Evolutionary conservation across 2,888 invertebrate species (phyloP).

Genomic region (Plagodis dolabraria): DNA sequence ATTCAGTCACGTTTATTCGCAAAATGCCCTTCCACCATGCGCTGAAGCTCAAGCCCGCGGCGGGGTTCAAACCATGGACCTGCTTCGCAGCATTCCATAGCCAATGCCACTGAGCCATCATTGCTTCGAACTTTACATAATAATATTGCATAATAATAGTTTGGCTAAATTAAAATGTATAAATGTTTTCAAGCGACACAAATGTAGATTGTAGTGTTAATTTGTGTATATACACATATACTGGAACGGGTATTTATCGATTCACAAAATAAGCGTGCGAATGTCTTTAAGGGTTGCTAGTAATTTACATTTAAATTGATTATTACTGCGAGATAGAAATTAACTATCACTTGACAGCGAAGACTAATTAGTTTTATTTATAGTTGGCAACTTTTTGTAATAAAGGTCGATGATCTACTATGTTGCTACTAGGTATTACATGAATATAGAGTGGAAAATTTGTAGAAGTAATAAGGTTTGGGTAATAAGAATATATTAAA

Average conservation of each 20-base stretch:
- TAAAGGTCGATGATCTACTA: slow-evolving; percentile 24
- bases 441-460: slow-evolving; percentile 22
- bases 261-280: slow-evolving; percentile 56
- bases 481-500: neutral
- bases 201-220: no score
- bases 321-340: slow-evolving; percentile 45
- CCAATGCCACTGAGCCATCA: no score
- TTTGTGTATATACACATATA: no score
- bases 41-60: no score
- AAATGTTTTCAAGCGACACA: no score
- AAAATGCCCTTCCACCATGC: no score
- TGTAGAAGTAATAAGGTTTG: slow-evolving; percentile 2
- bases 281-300: slow-evolving; percentile 45
- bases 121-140: no score
- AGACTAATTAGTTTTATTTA: slow-evolving; percentile 42
- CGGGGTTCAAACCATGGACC: no score
- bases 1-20: no score
- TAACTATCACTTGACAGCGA: slow-evolving; percentile 44
- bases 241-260: slow-evolving; percentile 25
- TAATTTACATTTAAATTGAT: slow-evolving; percentile 66
- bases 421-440: slow-evolving; percentile 21
- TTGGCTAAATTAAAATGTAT: no score
- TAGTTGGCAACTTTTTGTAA: slow-evolving; percentile 37
- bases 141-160: no score
- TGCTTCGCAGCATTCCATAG: no score